A percentile compares a stretch with the other conserved stretches of the same genome.
These are phyloP conservation scores for Encarsia formosa DNA, from an alignment of 2,888 invertebrate genomes.

Conservation along the genomic window DNA sequence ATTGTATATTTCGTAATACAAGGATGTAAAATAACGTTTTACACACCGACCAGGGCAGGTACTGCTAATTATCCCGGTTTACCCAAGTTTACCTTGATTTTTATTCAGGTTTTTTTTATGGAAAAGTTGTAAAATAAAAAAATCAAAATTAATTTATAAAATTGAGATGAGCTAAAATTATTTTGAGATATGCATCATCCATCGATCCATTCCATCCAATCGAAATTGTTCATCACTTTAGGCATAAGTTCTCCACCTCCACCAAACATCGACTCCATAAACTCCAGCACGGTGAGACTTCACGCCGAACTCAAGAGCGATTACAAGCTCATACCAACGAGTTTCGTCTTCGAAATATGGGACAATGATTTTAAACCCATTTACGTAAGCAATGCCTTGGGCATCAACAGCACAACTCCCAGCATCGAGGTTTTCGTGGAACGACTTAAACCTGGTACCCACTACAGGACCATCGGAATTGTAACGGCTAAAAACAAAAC, in stretches of 20 bases:
- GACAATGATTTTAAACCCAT: slow-evolving; percentile 26
- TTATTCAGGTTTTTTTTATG: too few species aligned
- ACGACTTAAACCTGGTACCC: slow-evolving; percentile 25
- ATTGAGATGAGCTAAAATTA: too few species aligned
- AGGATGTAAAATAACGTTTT: too few species aligned
- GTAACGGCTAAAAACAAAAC: background rate
- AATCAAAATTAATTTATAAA: too few species aligned
- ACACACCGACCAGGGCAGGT: background rate
- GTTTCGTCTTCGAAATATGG: slow-evolving; percentile 22
- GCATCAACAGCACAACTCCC: too few species aligned
- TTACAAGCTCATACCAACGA: slow-evolving; percentile 17
- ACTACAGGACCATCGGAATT: slow-evolving; percentile 15
- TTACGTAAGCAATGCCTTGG: too few species aligned
- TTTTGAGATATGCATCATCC: too few species aligned
- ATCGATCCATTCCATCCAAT: too few species aligned
- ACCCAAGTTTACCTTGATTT: background rate
- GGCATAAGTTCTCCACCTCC: slow-evolving; percentile 16
- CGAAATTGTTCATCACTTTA: too few species aligned
- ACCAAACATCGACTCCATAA: slow-evolving; percentile 17
- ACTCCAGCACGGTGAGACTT: slow-evolving; percentile 22
- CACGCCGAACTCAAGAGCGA: slow-evolving; percentile 16
- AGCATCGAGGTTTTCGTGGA: slow-evolving; percentile 6
- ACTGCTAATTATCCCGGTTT: background rate
- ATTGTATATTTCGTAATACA: too few species aligned
- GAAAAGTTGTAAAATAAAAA: too few species aligned